Percentiles rank a stretch among this genome's conserved stretches.
phyloP scores from a whole-genome alignment of 2,113 vertebrate species.

The Mugil cephalus region DNA sequence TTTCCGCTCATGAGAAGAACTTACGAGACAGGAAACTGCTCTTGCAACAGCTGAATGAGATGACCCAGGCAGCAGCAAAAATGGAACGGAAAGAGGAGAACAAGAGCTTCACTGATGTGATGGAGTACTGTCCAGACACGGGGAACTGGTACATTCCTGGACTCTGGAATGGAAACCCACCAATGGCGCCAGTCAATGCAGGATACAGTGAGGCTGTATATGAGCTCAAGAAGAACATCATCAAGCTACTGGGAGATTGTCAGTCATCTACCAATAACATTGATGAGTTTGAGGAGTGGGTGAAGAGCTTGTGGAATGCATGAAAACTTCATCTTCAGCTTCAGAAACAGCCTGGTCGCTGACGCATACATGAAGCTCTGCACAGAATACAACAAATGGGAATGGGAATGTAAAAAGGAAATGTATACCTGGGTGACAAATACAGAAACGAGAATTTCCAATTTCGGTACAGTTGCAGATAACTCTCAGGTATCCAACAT shows the following conservation, averaged over 20 bases:
- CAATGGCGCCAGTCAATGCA: conserved; percentile 79
- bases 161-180: conserved; percentile 82
- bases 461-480: conserved; percentile 53
- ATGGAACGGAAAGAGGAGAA: conserved; percentile 79
- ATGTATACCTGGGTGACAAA: conserved; percentile 63
- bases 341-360: conserved; percentile 79
- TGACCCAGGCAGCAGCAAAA: conserved; percentile 76
- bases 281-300: conserved; percentile 70
- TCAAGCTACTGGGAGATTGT: conserved; percentile 37
- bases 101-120: conserved; percentile 77
- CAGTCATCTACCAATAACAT: conserved; percentile 41
- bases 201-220: conserved; percentile 76
- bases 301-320: conserved; percentile 75
- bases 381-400: conserved; percentile 73
- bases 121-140: conserved; percentile 74
- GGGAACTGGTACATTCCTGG: conserved; percentile 79
- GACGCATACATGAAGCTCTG: conserved; percentile 77
- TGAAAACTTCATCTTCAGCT: conserved; percentile 83
- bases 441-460: conserved; percentile 69
- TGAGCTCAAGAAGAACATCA: conserved; percentile 76
- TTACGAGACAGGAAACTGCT: conserved; percentile 77
- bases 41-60: conserved; percentile 78
- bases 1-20: conserved; percentile 79
- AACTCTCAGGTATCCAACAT: conserved; percentile 34
- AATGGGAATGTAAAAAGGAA: conserved; percentile 73